Conservation (phyloP, 2,888 invertebrate species). For the Sthenelais limicola region DNA sequence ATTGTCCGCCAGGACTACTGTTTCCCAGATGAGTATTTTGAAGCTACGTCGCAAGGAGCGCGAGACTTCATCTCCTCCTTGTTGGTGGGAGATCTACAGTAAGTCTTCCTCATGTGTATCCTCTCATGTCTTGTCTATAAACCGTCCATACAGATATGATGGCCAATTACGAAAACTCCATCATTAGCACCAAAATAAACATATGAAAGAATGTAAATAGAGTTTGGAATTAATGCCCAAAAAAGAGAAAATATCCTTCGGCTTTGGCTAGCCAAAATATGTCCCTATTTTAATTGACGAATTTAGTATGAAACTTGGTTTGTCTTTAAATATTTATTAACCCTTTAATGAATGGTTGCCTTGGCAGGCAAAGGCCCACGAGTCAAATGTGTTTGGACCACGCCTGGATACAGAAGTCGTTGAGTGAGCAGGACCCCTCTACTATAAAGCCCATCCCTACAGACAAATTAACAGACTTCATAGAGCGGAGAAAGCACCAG, state of each 20-base stretch:
- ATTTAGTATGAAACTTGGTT: no score
- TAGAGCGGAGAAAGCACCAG: conserved; percentile 67
- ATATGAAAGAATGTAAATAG: no score
- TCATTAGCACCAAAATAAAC: no score
- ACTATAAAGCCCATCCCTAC: conserved; percentile 62
- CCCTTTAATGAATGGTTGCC: neutral
- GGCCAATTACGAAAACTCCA: no score
- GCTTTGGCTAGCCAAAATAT: no score
- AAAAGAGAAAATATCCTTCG: no score
- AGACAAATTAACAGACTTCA: conserved; percentile 62
- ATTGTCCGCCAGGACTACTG: conserved; percentile 87
- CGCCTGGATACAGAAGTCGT: conserved; percentile 63
- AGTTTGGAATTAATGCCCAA: neutral
- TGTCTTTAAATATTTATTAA: no score
- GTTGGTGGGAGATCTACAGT: conserved; percentile 76
- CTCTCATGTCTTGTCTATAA: no score
- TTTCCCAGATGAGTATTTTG: conserved; percentile 86
- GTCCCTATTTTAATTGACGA: no score
- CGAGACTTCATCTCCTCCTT: conserved; percentile 80
- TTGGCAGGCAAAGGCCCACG: conserved; percentile 61
- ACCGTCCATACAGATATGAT: no score
- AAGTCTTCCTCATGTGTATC: conserved; percentile 45
- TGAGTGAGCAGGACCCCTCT: conserved; percentile 53
- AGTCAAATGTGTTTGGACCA: conserved; percentile 63
- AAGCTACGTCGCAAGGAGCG: conserved; percentile 79